A percentile compares a stretch with the other conserved stretches of the same genome.
Conservation (phyloP, 2,888 invertebrate genomes). For the Spilosoma lubricipeda region DNA sequence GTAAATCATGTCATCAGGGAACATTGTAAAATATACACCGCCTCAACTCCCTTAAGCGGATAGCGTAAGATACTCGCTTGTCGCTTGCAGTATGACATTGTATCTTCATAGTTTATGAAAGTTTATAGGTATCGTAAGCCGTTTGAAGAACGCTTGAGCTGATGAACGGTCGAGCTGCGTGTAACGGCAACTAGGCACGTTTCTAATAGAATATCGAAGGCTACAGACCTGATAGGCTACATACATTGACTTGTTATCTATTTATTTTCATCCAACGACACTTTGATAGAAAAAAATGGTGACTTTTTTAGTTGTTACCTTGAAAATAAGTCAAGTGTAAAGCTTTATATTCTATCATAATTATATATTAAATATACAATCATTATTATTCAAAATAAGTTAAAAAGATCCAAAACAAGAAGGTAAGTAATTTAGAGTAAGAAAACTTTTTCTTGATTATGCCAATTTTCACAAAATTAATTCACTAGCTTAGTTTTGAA, state of each 20-base stretch:
- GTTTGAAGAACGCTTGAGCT: conserved; percentile 9
- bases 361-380: no score
- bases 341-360: no score
- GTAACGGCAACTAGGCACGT: conserved; percentile 2
- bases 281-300: neutral
- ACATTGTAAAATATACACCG: no score
- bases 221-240: neutral
- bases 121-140: conserved; percentile 43
- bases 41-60: neutral
- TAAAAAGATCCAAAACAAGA: no score
- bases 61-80: neutral
- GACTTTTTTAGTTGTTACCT: neutral
- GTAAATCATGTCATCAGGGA: no score
- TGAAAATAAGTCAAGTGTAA: neutral
- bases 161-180: conserved; percentile 6
- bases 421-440: no score
- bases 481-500: no score
- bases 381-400: no score
- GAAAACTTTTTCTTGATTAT: no score
- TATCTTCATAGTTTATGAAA: conserved; percentile 16
- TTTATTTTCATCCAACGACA: neutral
- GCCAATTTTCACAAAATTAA: no score
- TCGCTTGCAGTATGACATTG: neutral
- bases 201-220: conserved; percentile 10
- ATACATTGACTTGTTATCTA: conserved; percentile 10